Evolutionary conservation across 2,113 vertebrate genomes (phyloP).

Genomic region (Casuarius casuarius): DNA sequence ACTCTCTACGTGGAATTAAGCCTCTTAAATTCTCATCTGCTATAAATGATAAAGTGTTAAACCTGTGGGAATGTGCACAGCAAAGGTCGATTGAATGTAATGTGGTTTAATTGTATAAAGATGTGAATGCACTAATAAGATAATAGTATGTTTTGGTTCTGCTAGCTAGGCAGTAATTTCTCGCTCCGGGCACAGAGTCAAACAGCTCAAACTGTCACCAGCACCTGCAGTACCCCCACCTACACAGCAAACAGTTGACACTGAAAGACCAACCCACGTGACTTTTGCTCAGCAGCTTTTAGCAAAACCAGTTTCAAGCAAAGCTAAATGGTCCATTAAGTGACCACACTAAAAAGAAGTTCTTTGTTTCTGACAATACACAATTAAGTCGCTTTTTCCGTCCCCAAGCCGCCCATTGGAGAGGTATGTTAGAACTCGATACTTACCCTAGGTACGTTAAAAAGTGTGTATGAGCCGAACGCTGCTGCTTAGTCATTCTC

Average conservation of each 20-base stretch:
- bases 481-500: constrained; percentile 53
- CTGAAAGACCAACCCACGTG: constrained; percentile 27
- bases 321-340: constrained; percentile 49
- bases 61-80: not conserved
- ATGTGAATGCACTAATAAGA: constrained; percentile 44
- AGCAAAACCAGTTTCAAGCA: constrained; percentile 54
- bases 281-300: constrained; percentile 26
- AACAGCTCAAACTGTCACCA: constrained; percentile 62
- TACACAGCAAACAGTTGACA: constrained; percentile 51
- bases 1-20: not conserved
- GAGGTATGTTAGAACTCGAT: constrained; percentile 58
- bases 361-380: constrained; percentile 47
- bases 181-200: constrained; percentile 32
- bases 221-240: constrained; percentile 65
- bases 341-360: constrained; percentile 16
- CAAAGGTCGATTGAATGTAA: not conserved
- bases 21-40: not conserved
- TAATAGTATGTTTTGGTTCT: constrained; percentile 11
- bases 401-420: not conserved
- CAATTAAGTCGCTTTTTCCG: constrained; percentile 47
- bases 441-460: constrained; percentile 7
- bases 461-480: constrained; percentile 25
- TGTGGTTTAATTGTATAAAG: not conserved
- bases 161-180: constrained; percentile 42
- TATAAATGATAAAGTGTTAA: constrained; percentile 11